Evolutionary conservation across 2,113 vertebrate species (phyloP), one percentile per base, ranked within the genome.

Genomic region (Pygathrix nemaeus): DNA sequence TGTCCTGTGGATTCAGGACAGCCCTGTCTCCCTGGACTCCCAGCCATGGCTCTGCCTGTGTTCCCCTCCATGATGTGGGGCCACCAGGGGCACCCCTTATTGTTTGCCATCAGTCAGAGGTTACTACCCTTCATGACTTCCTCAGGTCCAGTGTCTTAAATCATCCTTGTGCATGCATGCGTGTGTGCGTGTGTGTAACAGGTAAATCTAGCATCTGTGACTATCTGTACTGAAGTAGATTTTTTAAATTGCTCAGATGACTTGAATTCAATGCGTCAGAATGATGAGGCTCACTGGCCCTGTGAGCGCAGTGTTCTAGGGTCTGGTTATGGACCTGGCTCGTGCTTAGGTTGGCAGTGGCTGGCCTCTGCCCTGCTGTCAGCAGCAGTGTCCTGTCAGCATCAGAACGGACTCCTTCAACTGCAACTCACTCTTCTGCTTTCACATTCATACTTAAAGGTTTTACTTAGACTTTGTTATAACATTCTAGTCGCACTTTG

Each of bases 281-380:
- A 0, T 30, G 52, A 3, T 7, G 52, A 52, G 43, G 20, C 68
- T 8, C n/a, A 0, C 1, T 32, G 27, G 64, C n/a, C 35, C 3
- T 3, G 76, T 18, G 38, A 1, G 75, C 0, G 1, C 43, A 5
- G 0, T 0, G 10, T 8, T 11, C 18, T n/a, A 68, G 52, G 50
- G 12, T 64, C 40, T 81, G 73, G 66, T 10, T 80, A 10, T 12
- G 79, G 61, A 8, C 4, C 30, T 50, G 85, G 25, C 88, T 35
- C 1, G 23, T 21, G 76, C 23, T 0, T 0, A 12, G 76, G 35
- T 21, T 9, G 61, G 3, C 25, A 35, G 55, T 38, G 20, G n/a
- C 76, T 68, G 30, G 61, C 55, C 72, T 40, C 66, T 38, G 40
- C 52, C 61, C 45, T n/a, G 20, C 18, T 6, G 0, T 9, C 6